These are phyloP conservation scores for Bambusicola thoracicus DNA, from an alignment of 2,113 vertebrate species.

Conservation along the genomic window DNA sequence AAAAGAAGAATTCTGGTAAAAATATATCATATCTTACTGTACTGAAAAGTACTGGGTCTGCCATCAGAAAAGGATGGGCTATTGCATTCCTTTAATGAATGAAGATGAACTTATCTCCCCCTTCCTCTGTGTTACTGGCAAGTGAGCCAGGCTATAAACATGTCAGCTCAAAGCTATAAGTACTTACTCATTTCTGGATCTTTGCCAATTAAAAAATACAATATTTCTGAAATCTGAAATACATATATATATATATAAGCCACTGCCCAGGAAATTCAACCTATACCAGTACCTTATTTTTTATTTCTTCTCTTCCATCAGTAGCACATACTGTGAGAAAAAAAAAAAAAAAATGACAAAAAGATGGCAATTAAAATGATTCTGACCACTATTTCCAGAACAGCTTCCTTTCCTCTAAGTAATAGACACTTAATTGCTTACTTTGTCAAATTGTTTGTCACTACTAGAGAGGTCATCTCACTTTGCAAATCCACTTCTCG, in stretches of 20 bases:
- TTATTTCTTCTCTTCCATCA: not conserved
- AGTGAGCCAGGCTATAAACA: not conserved
- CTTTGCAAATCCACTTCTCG: slow-evolving; percentile 3
- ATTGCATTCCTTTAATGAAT: not conserved
- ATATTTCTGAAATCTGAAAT: not conserved
- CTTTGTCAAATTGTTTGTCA: slow-evolving; percentile 30
- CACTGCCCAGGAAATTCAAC: not conserved
- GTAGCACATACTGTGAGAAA: not conserved
- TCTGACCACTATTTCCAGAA: slow-evolving; percentile 9
- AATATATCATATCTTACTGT: not conserved
- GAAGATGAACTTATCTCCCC: accelerated
- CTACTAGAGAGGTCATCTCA: not conserved
- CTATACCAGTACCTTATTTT: not conserved
- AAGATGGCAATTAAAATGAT: not conserved
- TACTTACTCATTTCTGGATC: not conserved
- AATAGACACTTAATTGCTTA: not conserved
- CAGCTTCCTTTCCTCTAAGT: not conserved
- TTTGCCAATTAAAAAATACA: not conserved
- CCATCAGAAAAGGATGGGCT: not conserved
- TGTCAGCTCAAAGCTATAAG: not conserved
- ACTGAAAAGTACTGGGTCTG: not conserved
- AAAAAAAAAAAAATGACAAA: not conserved
- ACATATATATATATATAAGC: no score
- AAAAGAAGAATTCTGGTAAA: not conserved
- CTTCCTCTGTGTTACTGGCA: accelerated